Evolutionary conservation across 2,888 invertebrate genomes (phyloP).

Genomic region (Thera obeliscata): DNA sequence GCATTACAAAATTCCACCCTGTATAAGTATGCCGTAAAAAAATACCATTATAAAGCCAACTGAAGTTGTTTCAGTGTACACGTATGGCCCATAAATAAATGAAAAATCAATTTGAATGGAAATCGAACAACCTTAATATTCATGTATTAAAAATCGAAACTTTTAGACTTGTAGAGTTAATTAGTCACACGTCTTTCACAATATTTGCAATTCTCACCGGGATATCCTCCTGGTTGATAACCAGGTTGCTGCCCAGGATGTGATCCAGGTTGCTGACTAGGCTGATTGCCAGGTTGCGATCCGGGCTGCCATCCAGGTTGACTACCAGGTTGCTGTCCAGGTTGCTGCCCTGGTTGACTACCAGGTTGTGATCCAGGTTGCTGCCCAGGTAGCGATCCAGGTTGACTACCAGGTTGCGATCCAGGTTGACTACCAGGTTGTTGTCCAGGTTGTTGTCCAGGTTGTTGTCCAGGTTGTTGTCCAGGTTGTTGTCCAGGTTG

Average conservation of each 20-base stretch:
- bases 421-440: slow-evolving; percentile 1
- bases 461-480: slow-evolving; percentile 45
- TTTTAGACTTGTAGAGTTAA: no score
- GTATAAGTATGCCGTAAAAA: no score
- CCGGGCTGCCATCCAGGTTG: slow-evolving; percentile 18
- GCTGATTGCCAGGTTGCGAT: slow-evolving; percentile 53
- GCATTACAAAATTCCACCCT: no score
- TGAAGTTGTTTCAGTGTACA: no score
- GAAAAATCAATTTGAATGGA: no score
- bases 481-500: slow-evolving; percentile 16
- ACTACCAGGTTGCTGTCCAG: slow-evolving; percentile 40
- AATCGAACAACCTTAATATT: no score
- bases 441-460: slow-evolving; percentile 40
- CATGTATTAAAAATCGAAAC: no score
- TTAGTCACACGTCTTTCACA: no score
- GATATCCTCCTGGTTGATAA: slow-evolving; percentile 34
- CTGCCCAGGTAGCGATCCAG: not conserved
- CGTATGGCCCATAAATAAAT: no score
- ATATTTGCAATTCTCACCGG: slow-evolving; percentile 37
- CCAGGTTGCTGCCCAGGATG: slow-evolving; percentile 43
- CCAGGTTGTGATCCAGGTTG: not conserved
- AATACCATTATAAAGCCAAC: no score
- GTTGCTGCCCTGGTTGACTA: slow-evolving; percentile 1
- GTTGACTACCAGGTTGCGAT: not conserved
- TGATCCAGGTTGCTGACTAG: slow-evolving; percentile 40